Evolutionary conservation across 2,888 invertebrate species (phyloP).

Genomic region (Philonicus albiceps): DNA sequence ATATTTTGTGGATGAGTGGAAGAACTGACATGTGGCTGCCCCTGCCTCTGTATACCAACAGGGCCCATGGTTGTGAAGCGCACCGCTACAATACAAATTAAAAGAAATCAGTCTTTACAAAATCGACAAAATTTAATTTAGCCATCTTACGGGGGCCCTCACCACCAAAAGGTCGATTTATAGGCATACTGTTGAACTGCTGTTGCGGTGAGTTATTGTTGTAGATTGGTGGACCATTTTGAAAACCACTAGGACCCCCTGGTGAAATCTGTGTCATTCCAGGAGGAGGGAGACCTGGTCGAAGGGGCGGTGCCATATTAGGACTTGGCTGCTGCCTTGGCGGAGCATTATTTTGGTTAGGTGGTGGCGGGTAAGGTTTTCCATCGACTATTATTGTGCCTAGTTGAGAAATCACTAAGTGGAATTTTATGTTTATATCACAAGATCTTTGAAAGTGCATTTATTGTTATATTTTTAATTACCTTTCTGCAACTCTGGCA

Average conservation of each 20-base stretch:
- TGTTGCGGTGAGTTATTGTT: slow-evolving; percentile 58
- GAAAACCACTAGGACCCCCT: slow-evolving; percentile 48
- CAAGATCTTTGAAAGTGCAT: not conserved
- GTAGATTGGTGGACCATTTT: slow-evolving; percentile 61
- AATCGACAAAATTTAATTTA: not conserved
- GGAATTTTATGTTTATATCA: not conserved
- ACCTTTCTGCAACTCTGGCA: slow-evolving; percentile 82
- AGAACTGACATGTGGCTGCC: slow-evolving; percentile 70
- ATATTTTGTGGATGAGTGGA: slow-evolving; percentile 72
- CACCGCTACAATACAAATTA: slow-evolving; percentile 53
- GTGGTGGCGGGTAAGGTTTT: slow-evolving; percentile 73
- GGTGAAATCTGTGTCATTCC: slow-evolving; percentile 59
- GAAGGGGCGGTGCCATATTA: slow-evolving; percentile 60
- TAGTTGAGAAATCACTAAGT: slow-evolving; percentile 75
- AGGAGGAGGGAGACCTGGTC: slow-evolving; percentile 59
- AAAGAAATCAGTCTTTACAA: not conserved
- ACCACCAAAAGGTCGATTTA: slow-evolving; percentile 59
- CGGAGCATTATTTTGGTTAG: slow-evolving; percentile 61
- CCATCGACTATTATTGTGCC: slow-evolving; percentile 87
- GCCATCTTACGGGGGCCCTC: slow-evolving; percentile 59
- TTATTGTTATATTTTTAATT: slow-evolving; percentile 12
- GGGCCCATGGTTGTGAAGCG: slow-evolving; percentile 58
- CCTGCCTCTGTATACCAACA: slow-evolving; percentile 62
- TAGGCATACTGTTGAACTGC: slow-evolving; percentile 60
- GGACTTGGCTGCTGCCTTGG: slow-evolving; percentile 62